phyloP scores from a whole-genome alignment of 2,113 vertebrate genomes.

The Petroica traversi region DNA sequence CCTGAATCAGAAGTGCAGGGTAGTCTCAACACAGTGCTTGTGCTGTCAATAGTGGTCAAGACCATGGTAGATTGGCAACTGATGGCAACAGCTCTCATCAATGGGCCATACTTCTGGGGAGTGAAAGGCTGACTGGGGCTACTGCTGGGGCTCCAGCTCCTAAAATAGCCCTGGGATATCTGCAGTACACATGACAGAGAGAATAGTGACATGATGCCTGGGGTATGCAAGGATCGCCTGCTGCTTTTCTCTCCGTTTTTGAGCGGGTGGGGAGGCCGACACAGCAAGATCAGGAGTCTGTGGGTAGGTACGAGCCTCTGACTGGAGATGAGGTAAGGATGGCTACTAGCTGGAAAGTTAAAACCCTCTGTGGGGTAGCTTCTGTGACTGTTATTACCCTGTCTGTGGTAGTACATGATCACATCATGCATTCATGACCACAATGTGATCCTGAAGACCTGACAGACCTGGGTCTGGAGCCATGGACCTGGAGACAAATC shows the following conservation, averaged over 20 bases:
- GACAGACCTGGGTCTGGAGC: too few relatives aligned
- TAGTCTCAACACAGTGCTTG: not conserved
- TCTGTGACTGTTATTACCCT: not conserved
- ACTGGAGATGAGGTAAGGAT: not conserved
- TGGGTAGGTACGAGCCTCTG: not conserved
- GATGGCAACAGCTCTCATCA: not conserved
- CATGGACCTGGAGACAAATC: not conserved
- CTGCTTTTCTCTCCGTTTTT: not conserved
- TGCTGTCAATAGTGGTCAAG: not conserved
- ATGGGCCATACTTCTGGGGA: not conserved
- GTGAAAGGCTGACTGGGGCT: not conserved
- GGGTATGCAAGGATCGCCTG: not conserved
- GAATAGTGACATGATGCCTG: not conserved
- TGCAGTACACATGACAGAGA: not conserved
- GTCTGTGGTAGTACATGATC: not conserved
- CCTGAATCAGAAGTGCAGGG: not conserved
- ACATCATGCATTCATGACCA: not conserved
- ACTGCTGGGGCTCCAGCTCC: not conserved
- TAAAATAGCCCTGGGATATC: not conserved
- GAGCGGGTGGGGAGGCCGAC: fast-evolving
- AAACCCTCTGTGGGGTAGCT: not conserved
- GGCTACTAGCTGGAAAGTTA: not conserved
- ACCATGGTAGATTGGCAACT: not conserved
- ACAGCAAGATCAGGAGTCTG: not conserved
- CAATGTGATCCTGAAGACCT: not conserved